Evolutionary conservation across 2,888 invertebrate species (phyloP).

Genomic region (Cistogaster globosa): DNA sequence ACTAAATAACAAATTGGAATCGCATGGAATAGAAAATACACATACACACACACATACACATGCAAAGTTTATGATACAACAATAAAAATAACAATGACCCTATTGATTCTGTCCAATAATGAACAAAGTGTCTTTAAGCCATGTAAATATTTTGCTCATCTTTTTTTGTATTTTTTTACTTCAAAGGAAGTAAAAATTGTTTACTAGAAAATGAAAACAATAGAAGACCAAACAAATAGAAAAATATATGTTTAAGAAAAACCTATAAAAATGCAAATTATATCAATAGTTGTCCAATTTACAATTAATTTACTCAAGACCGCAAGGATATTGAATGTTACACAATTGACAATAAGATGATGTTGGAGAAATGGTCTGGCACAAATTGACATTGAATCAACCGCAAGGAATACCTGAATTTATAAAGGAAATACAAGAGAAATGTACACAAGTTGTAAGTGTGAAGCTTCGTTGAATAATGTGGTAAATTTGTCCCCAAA

Average conservation of each 20-base stretch:
- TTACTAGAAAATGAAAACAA: slow-evolving; percentile 37
- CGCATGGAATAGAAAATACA: background rate
- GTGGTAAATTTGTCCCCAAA: background rate
- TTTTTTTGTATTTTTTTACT: slow-evolving; percentile 13
- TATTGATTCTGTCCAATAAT: slow-evolving; percentile 28
- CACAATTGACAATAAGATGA: slow-evolving; percentile 26
- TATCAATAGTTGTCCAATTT: slow-evolving; percentile 54
- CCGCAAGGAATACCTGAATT: slow-evolving; percentile 12
- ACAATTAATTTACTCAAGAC: slow-evolving; percentile 41
- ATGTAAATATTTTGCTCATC: slow-evolving; percentile 51
- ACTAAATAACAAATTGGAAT: slow-evolving; percentile 32
- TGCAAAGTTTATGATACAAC: background rate
- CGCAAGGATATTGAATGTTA: slow-evolving; percentile 7
- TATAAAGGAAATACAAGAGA: background rate
- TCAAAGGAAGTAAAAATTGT: slow-evolving; percentile 12
- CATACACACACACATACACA: background rate
- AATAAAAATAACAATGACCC: slow-evolving; percentile 27
- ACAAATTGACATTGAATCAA: background rate
- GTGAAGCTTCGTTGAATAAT: background rate
- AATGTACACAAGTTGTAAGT: background rate
- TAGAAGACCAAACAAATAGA: slow-evolving; percentile 10
- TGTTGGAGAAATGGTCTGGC: background rate
- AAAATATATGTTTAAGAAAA: slow-evolving; percentile 24
- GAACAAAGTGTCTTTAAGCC: slow-evolving; percentile 35
- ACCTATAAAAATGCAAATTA: slow-evolving; percentile 63